Conservation (phyloP, 2,888 invertebrate species). For the Stenichneumon culpator region DNA sequence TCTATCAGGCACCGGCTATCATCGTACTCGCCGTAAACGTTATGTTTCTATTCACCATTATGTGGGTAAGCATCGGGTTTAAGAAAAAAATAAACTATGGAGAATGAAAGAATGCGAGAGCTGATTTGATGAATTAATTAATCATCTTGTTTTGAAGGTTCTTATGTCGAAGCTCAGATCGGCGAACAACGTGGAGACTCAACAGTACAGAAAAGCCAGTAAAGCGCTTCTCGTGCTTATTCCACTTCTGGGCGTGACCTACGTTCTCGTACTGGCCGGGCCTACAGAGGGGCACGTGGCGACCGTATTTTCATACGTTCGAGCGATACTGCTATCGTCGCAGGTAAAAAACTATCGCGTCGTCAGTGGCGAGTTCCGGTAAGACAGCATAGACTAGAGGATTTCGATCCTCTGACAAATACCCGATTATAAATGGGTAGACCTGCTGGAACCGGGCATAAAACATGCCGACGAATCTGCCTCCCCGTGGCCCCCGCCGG, state of each 20-base stretch:
- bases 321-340: slow-evolving; percentile 94
- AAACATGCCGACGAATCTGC: too few species aligned
- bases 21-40: slow-evolving; percentile 93
- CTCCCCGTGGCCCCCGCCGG: too few species aligned
- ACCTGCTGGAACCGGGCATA: too few species aligned
- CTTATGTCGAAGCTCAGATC: slow-evolving; percentile 97
- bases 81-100: background rate
- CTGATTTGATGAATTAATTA: background rate
- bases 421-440: too few species aligned
- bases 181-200: slow-evolving; percentile 95
- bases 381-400: too few species aligned
- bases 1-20: slow-evolving; percentile 94
- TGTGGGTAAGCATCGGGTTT: slow-evolving; percentile 90
- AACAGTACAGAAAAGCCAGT: slow-evolving; percentile 95
- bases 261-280: slow-evolving; percentile 93
- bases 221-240: slow-evolving; percentile 96
- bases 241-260: slow-evolving; percentile 97
- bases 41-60: slow-evolving; percentile 93
- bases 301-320: slow-evolving; percentile 91
- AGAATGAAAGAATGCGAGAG: background rate
- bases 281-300: slow-evolving; percentile 92
- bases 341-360: slow-evolving; percentile 88
- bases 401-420: too few species aligned
- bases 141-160: slow-evolving; percentile 87
- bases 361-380: slow-evolving; percentile 24